Evolutionary conservation across 2,113 vertebrate genomes (phyloP).

Genomic region (Hippolais icterina): DNA sequence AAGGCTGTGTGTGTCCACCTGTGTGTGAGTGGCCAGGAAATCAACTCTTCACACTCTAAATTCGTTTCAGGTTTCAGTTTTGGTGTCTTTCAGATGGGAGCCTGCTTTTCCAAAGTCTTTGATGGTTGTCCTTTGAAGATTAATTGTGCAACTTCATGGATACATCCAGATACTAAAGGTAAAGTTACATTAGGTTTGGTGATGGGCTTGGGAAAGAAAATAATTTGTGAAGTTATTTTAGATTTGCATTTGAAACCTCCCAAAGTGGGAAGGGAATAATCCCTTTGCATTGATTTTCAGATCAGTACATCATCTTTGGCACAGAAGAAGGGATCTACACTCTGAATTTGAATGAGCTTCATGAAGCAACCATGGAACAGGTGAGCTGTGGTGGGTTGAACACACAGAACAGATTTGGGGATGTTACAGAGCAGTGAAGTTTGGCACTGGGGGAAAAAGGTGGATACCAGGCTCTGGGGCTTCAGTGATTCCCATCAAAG

Average conservation of each 20-base stretch:
- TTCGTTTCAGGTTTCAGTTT: neutral
- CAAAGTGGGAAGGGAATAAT: neutral
- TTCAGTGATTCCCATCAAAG: neutral
- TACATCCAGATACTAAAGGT: constrained; percentile 99
- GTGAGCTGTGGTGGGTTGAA: constrained; percentile 61
- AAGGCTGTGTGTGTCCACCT: neutral
- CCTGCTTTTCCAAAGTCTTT: constrained; percentile 99
- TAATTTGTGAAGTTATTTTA: constrained; percentile 37
- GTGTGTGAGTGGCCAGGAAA: neutral
- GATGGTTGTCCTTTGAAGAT: constrained; percentile 98
- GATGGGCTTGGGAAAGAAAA: neutral
- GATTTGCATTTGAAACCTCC: neutral
- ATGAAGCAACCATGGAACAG: constrained; percentile 99
- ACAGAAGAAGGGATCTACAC: constrained; percentile 98
- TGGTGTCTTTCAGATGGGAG: constrained; percentile 89
- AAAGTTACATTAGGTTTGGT: neutral
- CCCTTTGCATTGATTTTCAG: constrained; percentile 31
- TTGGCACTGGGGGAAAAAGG: neutral
- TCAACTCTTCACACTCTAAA: neutral
- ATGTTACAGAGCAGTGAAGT: fast-evolving
- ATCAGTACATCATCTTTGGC: constrained; percentile 96
- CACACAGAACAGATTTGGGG: neutral
- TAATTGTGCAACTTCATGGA: constrained; percentile 98
- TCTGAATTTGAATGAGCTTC: constrained; percentile 95
- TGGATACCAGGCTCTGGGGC: neutral